phyloP scores from a whole-genome alignment of 2,797 vertebrate species.

The Poliocrania exsul region DNA sequence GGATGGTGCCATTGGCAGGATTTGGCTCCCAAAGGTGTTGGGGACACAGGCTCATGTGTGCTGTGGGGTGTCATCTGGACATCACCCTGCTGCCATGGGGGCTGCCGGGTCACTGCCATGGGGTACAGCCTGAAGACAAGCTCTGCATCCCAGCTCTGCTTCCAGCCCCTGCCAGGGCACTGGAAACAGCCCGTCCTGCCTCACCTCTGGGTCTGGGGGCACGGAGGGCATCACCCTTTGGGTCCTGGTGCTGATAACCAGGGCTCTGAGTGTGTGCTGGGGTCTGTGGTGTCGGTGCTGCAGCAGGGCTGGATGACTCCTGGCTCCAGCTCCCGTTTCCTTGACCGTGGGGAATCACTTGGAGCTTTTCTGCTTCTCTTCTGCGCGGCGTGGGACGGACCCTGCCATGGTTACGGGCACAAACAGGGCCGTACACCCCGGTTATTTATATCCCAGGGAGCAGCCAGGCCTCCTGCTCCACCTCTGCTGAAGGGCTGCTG shows the following conservation, averaged over 20 bases:
- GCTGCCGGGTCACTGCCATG: neutral
- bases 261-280: neutral
- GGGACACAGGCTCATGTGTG: accelerated
- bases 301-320: neutral
- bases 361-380: neutral
- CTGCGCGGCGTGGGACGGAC: slow-evolving; percentile 44
- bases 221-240: neutral
- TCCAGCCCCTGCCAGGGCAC: accelerated
- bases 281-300: accelerated
- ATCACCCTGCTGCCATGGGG: neutral
- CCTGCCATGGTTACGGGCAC: slow-evolving; percentile 85
- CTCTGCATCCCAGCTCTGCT: neutral
- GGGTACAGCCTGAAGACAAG: neutral
- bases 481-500: slow-evolving; percentile 16
- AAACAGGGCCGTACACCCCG: slow-evolving; percentile 84
- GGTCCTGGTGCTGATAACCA: accelerated
- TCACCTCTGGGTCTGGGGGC: accelerated
- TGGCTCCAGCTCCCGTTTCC: accelerated
- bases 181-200: accelerated
- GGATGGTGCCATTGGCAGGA: accelerated
- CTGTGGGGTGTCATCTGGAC: accelerated
- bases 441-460: slow-evolving; percentile 84
- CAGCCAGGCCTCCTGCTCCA: slow-evolving; percentile 6
- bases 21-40: accelerated
- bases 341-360: neutral